phyloP scores from a whole-genome alignment of 64 coral and sea anemone genomes.

The Stylophora pistillata region DNA sequence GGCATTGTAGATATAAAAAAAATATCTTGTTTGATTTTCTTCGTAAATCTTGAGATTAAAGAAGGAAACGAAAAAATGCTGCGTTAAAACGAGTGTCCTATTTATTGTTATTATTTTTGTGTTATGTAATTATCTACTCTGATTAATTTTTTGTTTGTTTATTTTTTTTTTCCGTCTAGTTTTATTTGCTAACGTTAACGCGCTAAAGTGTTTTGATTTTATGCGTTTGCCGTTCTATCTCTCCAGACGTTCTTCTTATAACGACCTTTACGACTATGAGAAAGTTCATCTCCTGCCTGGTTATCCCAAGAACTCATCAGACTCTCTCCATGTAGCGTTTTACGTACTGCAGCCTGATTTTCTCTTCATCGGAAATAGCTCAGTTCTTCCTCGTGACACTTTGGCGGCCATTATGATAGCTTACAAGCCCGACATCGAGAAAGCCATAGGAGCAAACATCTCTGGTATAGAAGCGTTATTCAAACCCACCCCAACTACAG shows the following conservation, averaged over 20 bases:
- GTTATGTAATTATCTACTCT: too few relatives aligned
- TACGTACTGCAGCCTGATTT: background rate
- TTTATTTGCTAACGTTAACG: too few relatives aligned
- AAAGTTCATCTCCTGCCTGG: background rate
- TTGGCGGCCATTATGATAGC: background rate
- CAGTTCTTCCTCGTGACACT: background rate
- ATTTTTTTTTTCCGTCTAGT: too few relatives aligned
- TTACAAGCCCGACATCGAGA: background rate
- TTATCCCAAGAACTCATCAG: background rate
- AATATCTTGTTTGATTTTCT: too few relatives aligned
- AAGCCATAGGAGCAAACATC: background rate
- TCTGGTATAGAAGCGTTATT: background rate
- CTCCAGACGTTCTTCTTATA: background rate
- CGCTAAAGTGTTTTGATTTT: too few relatives aligned
- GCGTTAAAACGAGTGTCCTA: too few relatives aligned
- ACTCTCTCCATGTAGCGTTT: background rate
- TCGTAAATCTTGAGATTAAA: too few relatives aligned
- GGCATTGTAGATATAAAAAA: too few relatives aligned
- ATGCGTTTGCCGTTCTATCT: background rate
- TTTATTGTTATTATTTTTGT: too few relatives aligned
- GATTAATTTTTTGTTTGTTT: too few relatives aligned
- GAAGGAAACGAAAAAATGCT: too few relatives aligned
- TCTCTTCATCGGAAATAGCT: background rate
- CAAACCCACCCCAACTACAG: background rate
- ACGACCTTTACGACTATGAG: background rate